A percentile compares a stretch with the other conserved stretches of the same genome.
Evolutionary conservation across 2,113 vertebrate species (phyloP).

Genomic region (Pampusana beccarii): DNA sequence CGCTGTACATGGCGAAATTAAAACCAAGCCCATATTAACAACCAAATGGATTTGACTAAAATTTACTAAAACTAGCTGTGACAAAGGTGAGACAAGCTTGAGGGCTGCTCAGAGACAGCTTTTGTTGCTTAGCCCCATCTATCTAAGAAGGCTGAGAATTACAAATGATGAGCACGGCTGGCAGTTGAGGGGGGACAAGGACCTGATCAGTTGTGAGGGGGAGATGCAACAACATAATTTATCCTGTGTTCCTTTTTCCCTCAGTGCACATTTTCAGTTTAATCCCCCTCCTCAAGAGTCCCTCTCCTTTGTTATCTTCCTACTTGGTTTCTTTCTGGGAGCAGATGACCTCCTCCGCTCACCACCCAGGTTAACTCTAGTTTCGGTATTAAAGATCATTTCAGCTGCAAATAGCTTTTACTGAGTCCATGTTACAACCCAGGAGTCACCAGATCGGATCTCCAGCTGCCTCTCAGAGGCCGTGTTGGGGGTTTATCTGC

Average conservation of each 20-base stretch:
- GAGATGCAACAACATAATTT: not conserved
- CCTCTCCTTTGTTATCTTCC: not conserved
- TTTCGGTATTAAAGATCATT: conserved; percentile 44
- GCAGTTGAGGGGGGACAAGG: not conserved
- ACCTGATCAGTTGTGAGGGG: not conserved
- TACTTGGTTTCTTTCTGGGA: not conserved
- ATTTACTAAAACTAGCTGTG: not conserved
- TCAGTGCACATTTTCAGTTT: not conserved
- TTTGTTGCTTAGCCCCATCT: conserved; percentile 41
- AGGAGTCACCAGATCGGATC: conserved; percentile 6
- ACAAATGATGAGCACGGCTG: not conserved
- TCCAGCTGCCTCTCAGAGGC: not conserved
- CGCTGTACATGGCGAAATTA: not conserved
- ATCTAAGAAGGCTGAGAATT: conserved; percentile 44
- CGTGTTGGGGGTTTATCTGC: not conserved
- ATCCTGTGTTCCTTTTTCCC: not conserved
- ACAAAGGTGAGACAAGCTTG: not conserved
- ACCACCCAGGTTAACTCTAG: not conserved
- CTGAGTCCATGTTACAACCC: not conserved
- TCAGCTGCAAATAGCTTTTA: conserved; percentile 42
- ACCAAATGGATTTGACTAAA: not conserved
- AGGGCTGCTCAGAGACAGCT: not conserved
- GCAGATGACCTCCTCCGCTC: not conserved
- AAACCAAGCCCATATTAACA: not conserved
- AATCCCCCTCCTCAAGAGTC: not conserved